A percentile compares a stretch with the other conserved stretches of the same genome.
phyloP scores from a whole-genome alignment of 2,797 vertebrate species.

The Ataeniobius toweri region DNA sequence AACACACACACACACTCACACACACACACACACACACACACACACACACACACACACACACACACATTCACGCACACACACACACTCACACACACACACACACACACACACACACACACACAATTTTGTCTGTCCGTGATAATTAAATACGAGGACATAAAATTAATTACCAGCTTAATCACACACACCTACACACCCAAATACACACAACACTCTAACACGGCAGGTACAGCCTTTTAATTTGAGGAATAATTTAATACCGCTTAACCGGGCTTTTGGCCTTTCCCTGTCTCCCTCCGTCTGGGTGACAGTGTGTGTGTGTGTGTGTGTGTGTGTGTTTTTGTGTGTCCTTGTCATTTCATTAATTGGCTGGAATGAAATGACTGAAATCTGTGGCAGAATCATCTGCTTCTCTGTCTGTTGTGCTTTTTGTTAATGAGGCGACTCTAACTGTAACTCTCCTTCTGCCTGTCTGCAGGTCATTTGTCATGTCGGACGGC shows the following conservation, averaged over 20 bases:
- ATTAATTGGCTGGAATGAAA: conserved; percentile 66
- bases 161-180: conserved; percentile 76
- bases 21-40: conserved; percentile 25
- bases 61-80: no score
- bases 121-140: conserved; percentile 59
- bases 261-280: conserved; percentile 63
- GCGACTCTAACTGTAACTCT: conserved; percentile 32
- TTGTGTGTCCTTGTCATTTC: conserved; percentile 50
- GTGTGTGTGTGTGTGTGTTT: conserved; percentile 18
- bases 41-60: conserved; percentile 1
- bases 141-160: conserved; percentile 76
- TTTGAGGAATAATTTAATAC: conserved; percentile 72
- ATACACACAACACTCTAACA: conserved; percentile 17
- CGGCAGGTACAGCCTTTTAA: conserved; percentile 66
- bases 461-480: conserved; percentile 37
- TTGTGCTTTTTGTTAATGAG: conserved; percentile 68
- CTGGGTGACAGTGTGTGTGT: conserved; percentile 18
- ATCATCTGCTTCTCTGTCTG: conserved; percentile 68
- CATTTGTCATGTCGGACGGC: conserved; percentile 51
- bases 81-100: conserved; percentile 12
- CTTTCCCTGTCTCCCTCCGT: conserved; percentile 30
- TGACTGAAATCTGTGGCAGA: conserved; percentile 64
- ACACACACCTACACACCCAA: conserved; percentile 19
- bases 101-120: conserved; percentile 25
- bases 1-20: conserved; percentile 12